phyloP scores from a whole-genome alignment of 2,888 invertebrate species.

The Lithosia quadra region DNA sequence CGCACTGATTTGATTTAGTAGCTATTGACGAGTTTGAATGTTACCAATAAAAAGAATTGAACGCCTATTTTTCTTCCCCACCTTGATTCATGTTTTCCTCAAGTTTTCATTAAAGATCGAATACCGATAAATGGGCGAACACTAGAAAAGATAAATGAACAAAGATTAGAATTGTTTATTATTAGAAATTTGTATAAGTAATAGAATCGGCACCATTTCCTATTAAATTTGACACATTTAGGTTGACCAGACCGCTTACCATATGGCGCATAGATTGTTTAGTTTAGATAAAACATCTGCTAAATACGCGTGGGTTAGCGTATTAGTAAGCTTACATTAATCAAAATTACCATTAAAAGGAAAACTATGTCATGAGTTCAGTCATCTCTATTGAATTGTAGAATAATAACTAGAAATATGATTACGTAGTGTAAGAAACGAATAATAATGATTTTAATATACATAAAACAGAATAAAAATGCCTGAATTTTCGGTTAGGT shows the following conservation, averaged over 20 bases:
- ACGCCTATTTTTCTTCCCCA: not conserved
- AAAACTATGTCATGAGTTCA: slow-evolving; percentile 25
- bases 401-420: slow-evolving; percentile 20
- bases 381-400: slow-evolving; percentile 24
- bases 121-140: not conserved
- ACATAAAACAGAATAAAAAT: not conserved
- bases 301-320: slow-evolving; percentile 29
- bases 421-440: not conserved
- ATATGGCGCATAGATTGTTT: slow-evolving; percentile 60
- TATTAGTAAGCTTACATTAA: slow-evolving; percentile 21
- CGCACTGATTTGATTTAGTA: too few species aligned
- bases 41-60: too few species aligned
- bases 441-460: not conserved
- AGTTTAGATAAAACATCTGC: slow-evolving; percentile 52
- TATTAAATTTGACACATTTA: slow-evolving; percentile 54
- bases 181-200: slow-evolving; percentile 11
- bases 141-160: not conserved
- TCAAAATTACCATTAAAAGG: slow-evolving; percentile 22
- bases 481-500: not conserved
- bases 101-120: not conserved
- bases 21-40: too few species aligned
- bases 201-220: slow-evolving; percentile 39
- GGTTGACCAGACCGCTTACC: slow-evolving; percentile 69
- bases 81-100: not conserved
- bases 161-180: not conserved